Percentiles rank a stretch among this genome's conserved stretches.
Evolutionary conservation across 2,888 invertebrate species (phyloP).

Genomic region (Eupithecia subumbrata): DNA sequence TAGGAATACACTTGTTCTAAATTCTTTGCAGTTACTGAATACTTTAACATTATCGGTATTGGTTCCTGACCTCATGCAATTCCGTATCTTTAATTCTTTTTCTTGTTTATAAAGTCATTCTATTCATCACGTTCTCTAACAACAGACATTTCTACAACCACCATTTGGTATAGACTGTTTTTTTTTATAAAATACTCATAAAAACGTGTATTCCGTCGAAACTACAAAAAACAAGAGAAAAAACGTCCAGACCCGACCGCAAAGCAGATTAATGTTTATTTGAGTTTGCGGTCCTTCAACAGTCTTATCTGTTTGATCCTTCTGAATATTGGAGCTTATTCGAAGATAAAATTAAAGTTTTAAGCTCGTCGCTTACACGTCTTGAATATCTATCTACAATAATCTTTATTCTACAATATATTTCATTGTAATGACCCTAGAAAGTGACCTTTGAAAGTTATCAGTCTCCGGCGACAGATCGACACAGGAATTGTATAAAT

Average conservation of each 20-base stretch:
- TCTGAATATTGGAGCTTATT: not conserved
- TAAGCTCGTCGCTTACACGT: not conserved
- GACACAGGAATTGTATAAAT: not conserved
- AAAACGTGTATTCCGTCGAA: not conserved
- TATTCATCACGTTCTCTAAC: not conserved
- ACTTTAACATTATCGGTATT: not conserved
- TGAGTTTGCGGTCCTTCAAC: not conserved
- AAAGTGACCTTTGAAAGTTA: not conserved
- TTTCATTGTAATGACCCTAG: not conserved
- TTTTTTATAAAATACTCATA: not conserved
- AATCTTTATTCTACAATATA: not conserved
- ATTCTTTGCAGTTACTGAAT: not conserved
- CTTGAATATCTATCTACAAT: not conserved
- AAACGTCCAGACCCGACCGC: not conserved
- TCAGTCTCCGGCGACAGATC: not conserved
- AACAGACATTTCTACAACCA: not conserved
- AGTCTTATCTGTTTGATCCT: not conserved
- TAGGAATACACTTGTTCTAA: not conserved
- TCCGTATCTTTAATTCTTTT: not conserved
- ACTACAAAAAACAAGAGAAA: not conserved
- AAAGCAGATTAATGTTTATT: not conserved
- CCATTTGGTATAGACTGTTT: not conserved
- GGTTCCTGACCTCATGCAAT: not conserved
- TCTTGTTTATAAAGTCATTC: not conserved
- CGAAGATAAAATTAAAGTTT: not conserved